phyloP scores from a whole-genome alignment of 1,140 invertebrate species.

The Aphelenchoides fujianensis region DNA sequence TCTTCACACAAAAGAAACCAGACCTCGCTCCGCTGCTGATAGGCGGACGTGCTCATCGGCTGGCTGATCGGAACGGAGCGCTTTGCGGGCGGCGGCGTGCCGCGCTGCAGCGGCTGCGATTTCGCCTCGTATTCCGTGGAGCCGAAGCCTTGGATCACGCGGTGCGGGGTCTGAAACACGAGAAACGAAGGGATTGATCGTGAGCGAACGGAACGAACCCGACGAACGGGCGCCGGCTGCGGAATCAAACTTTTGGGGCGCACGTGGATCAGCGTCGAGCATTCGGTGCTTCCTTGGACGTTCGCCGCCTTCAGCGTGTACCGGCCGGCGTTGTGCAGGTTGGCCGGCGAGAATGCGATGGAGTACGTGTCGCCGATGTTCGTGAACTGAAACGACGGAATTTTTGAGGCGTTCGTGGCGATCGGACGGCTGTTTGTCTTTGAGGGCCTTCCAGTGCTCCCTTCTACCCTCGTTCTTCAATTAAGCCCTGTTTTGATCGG shows the following conservation, averaged over 20 bases:
- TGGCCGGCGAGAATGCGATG: constrained; percentile 55
- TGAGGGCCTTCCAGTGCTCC: no score
- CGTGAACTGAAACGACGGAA: constrained; percentile 62
- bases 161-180: constrained; percentile 26
- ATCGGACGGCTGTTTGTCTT: no score
- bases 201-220: neutral
- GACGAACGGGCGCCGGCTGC: constrained; percentile 29
- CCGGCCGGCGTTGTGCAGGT: constrained; percentile 58
- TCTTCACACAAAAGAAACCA: no score
- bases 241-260: constrained; percentile 55
- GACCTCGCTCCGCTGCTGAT: constrained; percentile 17
- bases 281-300: constrained; percentile 64
- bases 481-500: no score
- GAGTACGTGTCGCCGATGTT: constrained; percentile 64
- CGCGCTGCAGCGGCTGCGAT: neutral
- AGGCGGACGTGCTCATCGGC: constrained; percentile 27
- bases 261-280: constrained; percentile 55
- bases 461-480: no score
- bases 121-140: constrained; percentile 23
- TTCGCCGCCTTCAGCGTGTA: constrained; percentile 64
- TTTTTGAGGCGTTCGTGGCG: no score
- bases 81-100: constrained; percentile 51
- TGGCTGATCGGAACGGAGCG: constrained; percentile 25
- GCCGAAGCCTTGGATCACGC: constrained; percentile 19
- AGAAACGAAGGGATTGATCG: neutral